Conservation (phyloP, 1,140 invertebrate species). For the Mercenaria mercenaria region DNA sequence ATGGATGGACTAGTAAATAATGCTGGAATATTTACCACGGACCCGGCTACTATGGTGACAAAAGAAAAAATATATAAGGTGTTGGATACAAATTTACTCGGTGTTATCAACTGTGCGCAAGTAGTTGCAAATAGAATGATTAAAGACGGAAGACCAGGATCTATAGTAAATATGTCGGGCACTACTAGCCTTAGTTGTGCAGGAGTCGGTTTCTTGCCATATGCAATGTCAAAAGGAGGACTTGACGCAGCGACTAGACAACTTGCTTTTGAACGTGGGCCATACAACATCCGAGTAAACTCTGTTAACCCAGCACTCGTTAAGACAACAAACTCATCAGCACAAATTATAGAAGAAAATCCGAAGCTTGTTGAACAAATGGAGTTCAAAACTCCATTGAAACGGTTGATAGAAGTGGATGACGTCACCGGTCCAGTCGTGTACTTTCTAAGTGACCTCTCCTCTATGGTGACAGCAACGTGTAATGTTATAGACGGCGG, state of each 20-base stretch:
- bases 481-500: conserved; percentile 94
- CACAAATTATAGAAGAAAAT: conserved; percentile 90
- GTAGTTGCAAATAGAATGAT: conserved; percentile 90
- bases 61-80: conserved; percentile 89
- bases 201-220: conserved; percentile 91
- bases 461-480: conserved; percentile 93
- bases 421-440: conserved; percentile 92
- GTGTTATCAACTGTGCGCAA: conserved; percentile 91
- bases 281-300: conserved; percentile 94
- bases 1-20: conserved; percentile 94
- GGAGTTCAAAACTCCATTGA: conserved; percentile 92
- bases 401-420: conserved; percentile 85
- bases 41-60: conserved; percentile 89
- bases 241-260: conserved; percentile 88
- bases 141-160: conserved; percentile 88
- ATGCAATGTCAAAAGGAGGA: conserved; percentile 89
- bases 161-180: conserved; percentile 96
- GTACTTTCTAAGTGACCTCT: conserved; percentile 93
- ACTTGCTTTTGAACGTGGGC: conserved; percentile 94
- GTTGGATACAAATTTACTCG: conserved; percentile 94
- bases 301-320: conserved; percentile 94
- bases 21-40: conserved; percentile 89
- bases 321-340: conserved; percentile 94
- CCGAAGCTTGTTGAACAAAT: conserved; percentile 90
- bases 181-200: conserved; percentile 89